These are phyloP conservation scores for Albula goreensis DNA, from an alignment of 2,113 vertebrate genomes.

Conservation along the genomic window DNA sequence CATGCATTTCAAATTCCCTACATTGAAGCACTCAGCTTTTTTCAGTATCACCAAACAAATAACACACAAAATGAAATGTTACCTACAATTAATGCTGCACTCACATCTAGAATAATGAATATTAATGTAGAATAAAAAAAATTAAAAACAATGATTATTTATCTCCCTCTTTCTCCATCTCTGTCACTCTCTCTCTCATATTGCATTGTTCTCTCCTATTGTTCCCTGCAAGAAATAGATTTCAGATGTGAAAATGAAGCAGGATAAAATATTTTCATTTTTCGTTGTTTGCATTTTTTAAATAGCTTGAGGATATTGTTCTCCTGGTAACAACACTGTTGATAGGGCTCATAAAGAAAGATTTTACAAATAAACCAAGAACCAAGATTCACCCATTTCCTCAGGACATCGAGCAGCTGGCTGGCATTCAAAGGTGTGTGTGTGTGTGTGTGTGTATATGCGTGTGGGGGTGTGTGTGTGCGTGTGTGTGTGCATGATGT, in stretches of 20 bases:
- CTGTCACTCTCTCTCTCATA: neutral
- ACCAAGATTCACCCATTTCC: neutral
- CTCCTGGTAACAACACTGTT: conserved; percentile 21
- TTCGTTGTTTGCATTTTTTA: conserved; percentile 18
- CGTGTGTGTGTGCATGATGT: neutral
- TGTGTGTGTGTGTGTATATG: conserved; percentile 19
- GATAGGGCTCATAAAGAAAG: conserved; percentile 12
- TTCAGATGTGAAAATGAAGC: neutral
- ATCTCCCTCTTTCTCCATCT: neutral
- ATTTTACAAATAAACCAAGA: conserved; percentile 33
- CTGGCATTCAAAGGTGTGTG: neutral
- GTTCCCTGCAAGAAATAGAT: neutral
- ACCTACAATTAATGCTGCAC: neutral
- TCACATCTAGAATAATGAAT: neutral
- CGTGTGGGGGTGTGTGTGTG: neutral
- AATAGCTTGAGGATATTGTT: conserved; percentile 22
- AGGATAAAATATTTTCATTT: neutral
- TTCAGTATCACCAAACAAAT: neutral
- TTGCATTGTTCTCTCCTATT: conserved; percentile 6
- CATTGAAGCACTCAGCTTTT: neutral
- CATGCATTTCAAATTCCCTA: neutral
- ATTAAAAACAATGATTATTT: neutral
- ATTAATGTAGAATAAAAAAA: neutral
- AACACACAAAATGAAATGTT: neutral
- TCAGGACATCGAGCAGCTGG: neutral